Base-by-base conservation (phyloP, 2,888 invertebrate species). In the Heliconius aoede region DNA sequence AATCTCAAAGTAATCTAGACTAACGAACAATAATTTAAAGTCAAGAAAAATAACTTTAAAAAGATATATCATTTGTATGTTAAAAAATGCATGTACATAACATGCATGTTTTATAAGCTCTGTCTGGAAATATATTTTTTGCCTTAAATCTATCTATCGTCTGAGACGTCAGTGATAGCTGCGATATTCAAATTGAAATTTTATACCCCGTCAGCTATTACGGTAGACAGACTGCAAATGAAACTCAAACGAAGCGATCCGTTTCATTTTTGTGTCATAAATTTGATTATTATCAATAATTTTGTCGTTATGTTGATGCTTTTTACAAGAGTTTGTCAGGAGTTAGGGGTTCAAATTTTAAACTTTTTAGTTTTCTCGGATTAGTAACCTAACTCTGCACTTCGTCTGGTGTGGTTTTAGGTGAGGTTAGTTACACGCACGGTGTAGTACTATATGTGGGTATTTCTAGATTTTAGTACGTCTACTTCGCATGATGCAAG, bases 121-220 rank as follows among this genome's bases (percentile, higher is more conserved):
- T 64, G 55, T 64, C 71, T 64, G 62, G 36, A 28, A 58, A 28
- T 28, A 72, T 36, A 21, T 62, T 62, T 71, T 77, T 77, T 61
- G 24, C 62, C 46, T 62, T 32, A 72, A 73, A 60, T 30, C 62
- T 46, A 40, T 71, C 82, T 58, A 55, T 65, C 82, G 82, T 83
- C 81, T 83, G 83, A 81, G 83, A 82, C 82, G 82, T 82, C 83
- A 83, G 84, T 84, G 85, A 85, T 86, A 84, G 82, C 60, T 26
- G 85, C 83, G 84, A 84, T 88, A 85, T 84, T 82, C 82, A 80
- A 81, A 82, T 80, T 80, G 80, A 79, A 81, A 79, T 81, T 85
- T 85, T 81, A 82, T 82, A 82, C 71, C 55, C 64, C 75, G 72
- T 71, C 72, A 72, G 36, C 51, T 64, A 69, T 58, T 72, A 46